These are phyloP conservation scores for Lophochroa leadbeateri DNA, from an alignment of 2,113 vertebrate genomes.

Conservation along the genomic window DNA sequence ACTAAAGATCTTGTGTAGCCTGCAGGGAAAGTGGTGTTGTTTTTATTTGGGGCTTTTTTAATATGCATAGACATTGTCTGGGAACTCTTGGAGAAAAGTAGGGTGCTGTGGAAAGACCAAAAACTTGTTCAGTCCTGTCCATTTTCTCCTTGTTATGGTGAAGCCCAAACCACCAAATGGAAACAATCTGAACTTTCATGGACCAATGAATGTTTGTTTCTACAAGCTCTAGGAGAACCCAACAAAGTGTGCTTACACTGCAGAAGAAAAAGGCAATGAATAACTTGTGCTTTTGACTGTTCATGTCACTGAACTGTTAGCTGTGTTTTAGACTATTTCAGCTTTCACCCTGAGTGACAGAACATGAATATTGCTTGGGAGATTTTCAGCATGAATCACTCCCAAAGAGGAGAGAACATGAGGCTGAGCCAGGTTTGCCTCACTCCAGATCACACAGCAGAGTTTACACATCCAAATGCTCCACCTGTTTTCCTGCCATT, in stretches of 20 bases:
- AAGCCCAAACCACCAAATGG: neutral
- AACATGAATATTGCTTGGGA: neutral
- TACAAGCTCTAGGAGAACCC: neutral
- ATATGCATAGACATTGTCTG: no score
- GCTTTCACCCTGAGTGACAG: neutral
- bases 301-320: neutral
- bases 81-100: neutral
- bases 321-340: neutral
- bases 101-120: neutral
- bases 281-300: neutral
- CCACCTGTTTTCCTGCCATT: neutral
- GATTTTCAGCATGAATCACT: neutral
- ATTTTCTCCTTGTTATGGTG: neutral
- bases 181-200: neutral
- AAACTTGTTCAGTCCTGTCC: neutral
- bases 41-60: neutral
- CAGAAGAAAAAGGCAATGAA: neutral
- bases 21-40: neutral
- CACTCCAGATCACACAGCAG: neutral
- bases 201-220: neutral
- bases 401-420: neutral
- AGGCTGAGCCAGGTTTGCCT: neutral
- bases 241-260: neutral
- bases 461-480: neutral
- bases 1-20: neutral